Conservation (phyloP, 2,797 vertebrate species). For the Melanotaenia parkinsoni region DNA sequence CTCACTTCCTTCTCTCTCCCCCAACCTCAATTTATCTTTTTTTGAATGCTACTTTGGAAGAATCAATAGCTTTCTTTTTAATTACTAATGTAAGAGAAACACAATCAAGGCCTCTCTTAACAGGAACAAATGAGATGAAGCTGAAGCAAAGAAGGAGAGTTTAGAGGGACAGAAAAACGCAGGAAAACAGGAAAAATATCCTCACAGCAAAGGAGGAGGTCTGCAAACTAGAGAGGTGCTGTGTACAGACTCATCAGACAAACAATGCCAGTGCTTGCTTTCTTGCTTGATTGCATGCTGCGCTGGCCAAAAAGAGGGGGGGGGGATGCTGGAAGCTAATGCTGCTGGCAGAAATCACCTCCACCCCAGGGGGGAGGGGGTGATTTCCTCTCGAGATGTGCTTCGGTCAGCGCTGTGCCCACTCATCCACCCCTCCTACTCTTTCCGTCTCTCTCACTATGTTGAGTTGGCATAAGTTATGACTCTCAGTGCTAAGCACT, state of each 20-base stretch:
- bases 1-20: background rate
- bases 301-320: conserved; percentile 59
- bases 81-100: conserved; percentile 59
- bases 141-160: conserved; percentile 5
- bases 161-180: background rate
- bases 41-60: background rate
- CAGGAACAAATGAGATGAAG: conserved; percentile 4
- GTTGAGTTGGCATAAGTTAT: conserved; percentile 60
- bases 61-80: conserved; percentile 20
- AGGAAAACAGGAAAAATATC: conserved; percentile 1
- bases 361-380: conserved; percentile 33
- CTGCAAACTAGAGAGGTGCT: conserved; percentile 35
- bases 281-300: conserved; percentile 69
- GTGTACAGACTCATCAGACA: conserved; percentile 56
- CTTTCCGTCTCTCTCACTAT: conserved; percentile 43
- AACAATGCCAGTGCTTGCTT: conserved; percentile 61
- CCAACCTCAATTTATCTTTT: background rate
- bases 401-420: conserved; percentile 75
- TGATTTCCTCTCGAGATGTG: conserved; percentile 74
- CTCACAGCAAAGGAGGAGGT: conserved; percentile 4
- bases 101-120: conserved; percentile 38
- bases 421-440: conserved; percentile 30
- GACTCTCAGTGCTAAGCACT: conserved; percentile 61
- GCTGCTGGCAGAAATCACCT: conserved; percentile 71
- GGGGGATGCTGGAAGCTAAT: conserved; percentile 67